phyloP scores from a whole-genome alignment of 1,140 invertebrate genomes.

The Gryllus bimaculatus region DNA sequence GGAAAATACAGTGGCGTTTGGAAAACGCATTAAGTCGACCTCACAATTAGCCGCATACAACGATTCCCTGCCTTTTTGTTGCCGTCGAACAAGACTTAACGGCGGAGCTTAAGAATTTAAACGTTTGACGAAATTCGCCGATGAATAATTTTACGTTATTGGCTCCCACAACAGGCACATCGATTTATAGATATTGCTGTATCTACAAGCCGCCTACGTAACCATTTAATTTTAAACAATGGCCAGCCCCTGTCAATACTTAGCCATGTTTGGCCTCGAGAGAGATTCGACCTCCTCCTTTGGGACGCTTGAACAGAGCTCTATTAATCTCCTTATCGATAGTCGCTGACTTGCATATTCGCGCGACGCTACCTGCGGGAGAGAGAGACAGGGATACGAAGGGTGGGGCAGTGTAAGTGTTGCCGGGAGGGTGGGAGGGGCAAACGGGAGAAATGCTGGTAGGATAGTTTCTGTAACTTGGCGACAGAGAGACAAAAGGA shows the following conservation, averaged over 20 bases:
- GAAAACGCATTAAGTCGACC: background rate
- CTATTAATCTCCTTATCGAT: constrained; percentile 1
- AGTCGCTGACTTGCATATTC: constrained; percentile 3
- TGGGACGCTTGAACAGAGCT: background rate
- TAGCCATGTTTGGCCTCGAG: background rate
- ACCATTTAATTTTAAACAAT: background rate
- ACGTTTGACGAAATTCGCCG: background rate
- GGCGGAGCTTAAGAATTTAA: background rate
- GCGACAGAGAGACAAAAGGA: too few species aligned
- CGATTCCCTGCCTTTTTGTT: background rate
- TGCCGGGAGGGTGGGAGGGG: background rate
- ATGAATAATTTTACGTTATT: background rate
- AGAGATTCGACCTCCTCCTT: background rate
- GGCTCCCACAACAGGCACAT: background rate
- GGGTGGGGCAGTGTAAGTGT: background rate
- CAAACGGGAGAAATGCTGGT: background rate
- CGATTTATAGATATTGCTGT: background rate
- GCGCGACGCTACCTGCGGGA: background rate
- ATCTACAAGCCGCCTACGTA: background rate
- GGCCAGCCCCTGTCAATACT: background rate
- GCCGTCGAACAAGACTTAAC: background rate
- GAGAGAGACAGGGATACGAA: background rate
- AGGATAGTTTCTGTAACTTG: too few species aligned
- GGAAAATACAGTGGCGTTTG: background rate
- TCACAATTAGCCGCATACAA: background rate